Percentiles rank a stretch among this genome's conserved stretches.
These are phyloP conservation scores for Orthosia gothica DNA, from an alignment of 2,888 invertebrate genomes.

Conservation along the genomic window DNA sequence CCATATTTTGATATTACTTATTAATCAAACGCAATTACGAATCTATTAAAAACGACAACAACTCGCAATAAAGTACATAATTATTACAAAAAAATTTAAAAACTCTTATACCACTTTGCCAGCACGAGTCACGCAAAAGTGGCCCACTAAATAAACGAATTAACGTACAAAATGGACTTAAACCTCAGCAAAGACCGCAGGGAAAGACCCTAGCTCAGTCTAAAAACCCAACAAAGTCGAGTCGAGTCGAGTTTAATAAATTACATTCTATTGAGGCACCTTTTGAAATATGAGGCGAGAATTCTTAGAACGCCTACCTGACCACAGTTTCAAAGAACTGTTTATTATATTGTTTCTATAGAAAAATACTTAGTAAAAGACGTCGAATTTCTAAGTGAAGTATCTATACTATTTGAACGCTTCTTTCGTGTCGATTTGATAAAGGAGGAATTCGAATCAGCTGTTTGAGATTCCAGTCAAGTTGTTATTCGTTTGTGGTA, in stretches of 20 bases:
- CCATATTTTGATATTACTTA: background rate
- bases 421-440: conserved; percentile 7
- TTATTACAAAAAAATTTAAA: conserved; percentile 10
- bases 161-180: conserved; percentile 44
- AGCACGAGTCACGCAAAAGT: background rate
- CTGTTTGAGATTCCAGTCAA: conserved; percentile 30
- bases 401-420: background rate
- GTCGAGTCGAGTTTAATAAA: conserved; percentile 12
- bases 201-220: conserved; percentile 32
- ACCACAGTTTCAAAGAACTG: conserved; percentile 59
- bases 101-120: conserved; percentile 28
- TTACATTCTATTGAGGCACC: conserved; percentile 40
- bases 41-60: rapidly evolving
- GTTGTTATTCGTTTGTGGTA: conserved; percentile 10
- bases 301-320: conserved; percentile 65
- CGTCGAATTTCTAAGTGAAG: conserved; percentile 16
- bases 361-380: conserved; percentile 53
- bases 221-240: conserved; percentile 30
- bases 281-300: conserved; percentile 59
- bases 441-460: conserved; percentile 17
- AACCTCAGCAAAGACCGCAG: conserved; percentile 34
- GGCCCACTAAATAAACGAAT: conserved; percentile 19
- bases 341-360: conserved; percentile 59
- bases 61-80: background rate
- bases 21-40: too few species aligned